Conservation (phyloP, 1,140 invertebrate genomes). For the Chrysomallon squamiferum region DNA sequence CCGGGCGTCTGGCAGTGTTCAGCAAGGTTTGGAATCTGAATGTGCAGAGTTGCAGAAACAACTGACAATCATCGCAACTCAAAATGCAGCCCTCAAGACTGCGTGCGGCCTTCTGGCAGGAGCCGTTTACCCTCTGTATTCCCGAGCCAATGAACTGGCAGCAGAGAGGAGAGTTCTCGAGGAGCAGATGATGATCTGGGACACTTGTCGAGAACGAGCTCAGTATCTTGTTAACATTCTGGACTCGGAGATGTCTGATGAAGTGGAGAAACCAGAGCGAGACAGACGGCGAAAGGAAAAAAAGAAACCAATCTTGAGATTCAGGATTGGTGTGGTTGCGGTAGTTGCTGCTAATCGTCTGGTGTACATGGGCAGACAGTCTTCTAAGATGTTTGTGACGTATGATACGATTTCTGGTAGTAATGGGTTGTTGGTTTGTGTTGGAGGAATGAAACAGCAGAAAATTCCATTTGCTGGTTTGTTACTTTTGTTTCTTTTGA, state of each 20-base stretch:
- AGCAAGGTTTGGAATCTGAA: constrained; percentile 55
- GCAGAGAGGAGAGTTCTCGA: constrained; percentile 47
- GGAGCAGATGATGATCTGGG: constrained; percentile 49
- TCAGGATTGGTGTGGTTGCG: constrained; percentile 49
- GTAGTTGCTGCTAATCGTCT: constrained; percentile 57
- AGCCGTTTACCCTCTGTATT: constrained; percentile 54
- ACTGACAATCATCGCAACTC: constrained; percentile 36
- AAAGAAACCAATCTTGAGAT: constrained; percentile 41
- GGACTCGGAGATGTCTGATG: constrained; percentile 38
- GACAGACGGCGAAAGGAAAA: constrained; percentile 13
- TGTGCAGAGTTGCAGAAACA: constrained; percentile 41
- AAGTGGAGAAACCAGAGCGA: constrained; percentile 28
- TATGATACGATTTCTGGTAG: constrained; percentile 42
- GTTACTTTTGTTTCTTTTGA: no score
- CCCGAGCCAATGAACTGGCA: constrained; percentile 38
- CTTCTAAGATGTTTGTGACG: constrained; percentile 46
- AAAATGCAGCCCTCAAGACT: constrained; percentile 41
- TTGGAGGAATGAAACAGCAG: constrained; percentile 31
- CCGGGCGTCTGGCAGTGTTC: constrained; percentile 46
- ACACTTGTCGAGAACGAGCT: constrained; percentile 46
- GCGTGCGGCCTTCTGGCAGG: constrained; percentile 53
- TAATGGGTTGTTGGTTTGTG: constrained; percentile 45
- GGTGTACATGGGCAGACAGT: constrained; percentile 26
- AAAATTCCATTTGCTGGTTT: constrained; percentile 35
- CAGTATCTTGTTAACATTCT: constrained; percentile 47